Conservation (phyloP, 1,140 invertebrate species). For the Thaumatotibia leucotreta region DNA sequence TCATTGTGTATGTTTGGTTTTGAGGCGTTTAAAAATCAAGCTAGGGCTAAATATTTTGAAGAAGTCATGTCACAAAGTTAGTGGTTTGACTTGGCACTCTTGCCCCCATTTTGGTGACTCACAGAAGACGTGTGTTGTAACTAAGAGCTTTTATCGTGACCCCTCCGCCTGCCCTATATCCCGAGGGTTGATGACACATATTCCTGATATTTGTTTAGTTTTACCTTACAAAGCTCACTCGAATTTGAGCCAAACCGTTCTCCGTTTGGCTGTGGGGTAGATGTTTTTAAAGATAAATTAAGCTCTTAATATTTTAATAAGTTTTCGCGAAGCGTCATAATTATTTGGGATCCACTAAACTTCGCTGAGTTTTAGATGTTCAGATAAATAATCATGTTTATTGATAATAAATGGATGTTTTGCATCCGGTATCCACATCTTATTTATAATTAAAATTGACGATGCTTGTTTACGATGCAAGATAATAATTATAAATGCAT, state of each 20-base stretch:
- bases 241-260: not conserved
- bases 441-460: not conserved
- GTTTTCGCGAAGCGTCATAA: no score
- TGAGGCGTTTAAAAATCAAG: no score
- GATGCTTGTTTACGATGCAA: not conserved
- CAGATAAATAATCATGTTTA: not conserved
- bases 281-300: no score
- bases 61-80: not conserved
- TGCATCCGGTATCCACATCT: not conserved
- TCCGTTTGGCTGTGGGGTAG: no score
- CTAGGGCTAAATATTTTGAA: not conserved
- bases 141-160: slow-evolving; percentile 55
- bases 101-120: slow-evolving; percentile 36
- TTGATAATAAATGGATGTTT: not conserved
- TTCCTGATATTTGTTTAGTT: slow-evolving; percentile 26
- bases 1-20: no score
- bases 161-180: slow-evolving; percentile 41
- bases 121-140: slow-evolving; percentile 30
- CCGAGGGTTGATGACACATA: slow-evolving; percentile 33
- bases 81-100: slow-evolving; percentile 21
- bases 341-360: no score
- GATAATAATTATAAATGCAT: not conserved
- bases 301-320: no score
- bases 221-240: not conserved
- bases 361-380: no score